Base-by-base conservation (phyloP, 2,797 vertebrate genomes). In the Dendrocincla tyrannina region DNA sequence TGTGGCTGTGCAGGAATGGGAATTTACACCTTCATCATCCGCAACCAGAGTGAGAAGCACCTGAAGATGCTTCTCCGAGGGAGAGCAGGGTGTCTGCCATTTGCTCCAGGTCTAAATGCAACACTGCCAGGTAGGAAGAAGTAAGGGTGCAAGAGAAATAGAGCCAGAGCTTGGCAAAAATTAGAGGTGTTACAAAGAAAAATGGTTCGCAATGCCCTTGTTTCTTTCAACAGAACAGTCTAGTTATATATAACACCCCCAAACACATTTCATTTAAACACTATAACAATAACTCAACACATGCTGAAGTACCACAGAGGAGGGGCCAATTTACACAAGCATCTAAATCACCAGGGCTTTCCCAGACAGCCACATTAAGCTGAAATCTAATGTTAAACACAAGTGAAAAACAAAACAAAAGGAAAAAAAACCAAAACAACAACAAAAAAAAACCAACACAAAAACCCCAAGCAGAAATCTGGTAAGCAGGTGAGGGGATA, bases 341-440 rank as follows among this genome's bases (percentile, higher is more conserved):
- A 69, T 47, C 39, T 75, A 78, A 79, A 69, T 25, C 67, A 79
- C 70, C 47, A 74, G 63, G 85, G 66, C 92, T 88, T 95, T 44
- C 93, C 88, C 75, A 95, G 75, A 85, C 88, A 78, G 60, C 72
- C 46, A 82, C 22, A 79, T 85, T 84, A 83, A 62, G 42, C 50
- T 63, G 72, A 89, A 47, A 86, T 58, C 23, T 89, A 68, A 84
- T 35, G 68, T 50, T 55, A 94, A 92, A 91, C 13, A 85, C 83
- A 93, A 86, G 17, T 47, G 0, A 37, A 77, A 30, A 33, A 68
- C 2, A 52, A 20, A 16, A 32, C 5, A 15, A 67, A 83, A 75
- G 32, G 7, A n/a, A 73, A 27, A 17, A 20, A 18, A 41, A 12
- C n/a, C n/a, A n/a, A n/a, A n/a, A n/a, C n/a, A 8, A n/a, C 41